Evolutionary conservation across 2,797 vertebrate species (phyloP).

Genomic region (Sylvilagus floridanus): DNA sequence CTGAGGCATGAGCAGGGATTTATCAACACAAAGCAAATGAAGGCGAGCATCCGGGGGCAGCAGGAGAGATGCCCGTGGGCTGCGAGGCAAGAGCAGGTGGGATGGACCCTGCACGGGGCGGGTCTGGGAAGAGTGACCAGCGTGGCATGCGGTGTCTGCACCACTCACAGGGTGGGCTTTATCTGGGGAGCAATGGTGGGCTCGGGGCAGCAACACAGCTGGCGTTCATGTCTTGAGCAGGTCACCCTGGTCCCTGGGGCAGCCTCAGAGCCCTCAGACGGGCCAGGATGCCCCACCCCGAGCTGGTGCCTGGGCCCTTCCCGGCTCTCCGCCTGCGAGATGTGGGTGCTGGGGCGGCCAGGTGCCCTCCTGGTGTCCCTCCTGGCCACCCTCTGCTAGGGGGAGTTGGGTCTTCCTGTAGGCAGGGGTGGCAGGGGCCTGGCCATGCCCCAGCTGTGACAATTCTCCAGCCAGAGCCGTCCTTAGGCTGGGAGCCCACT

Average conservation of each 20-base stretch:
- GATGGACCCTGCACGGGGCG: fast-evolving
- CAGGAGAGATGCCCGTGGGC: background rate
- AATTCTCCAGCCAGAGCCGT: background rate
- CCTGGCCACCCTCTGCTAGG: background rate
- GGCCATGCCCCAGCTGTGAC: no score
- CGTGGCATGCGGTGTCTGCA: fast-evolving
- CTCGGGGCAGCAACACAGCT: background rate
- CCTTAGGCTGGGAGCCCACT: fast-evolving
- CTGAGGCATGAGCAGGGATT: background rate
- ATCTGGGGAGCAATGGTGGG: background rate
- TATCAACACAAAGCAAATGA: background rate
- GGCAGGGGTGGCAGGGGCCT: background rate
- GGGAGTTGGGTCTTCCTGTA: background rate
- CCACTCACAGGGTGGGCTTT: background rate
- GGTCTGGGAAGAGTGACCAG: background rate
- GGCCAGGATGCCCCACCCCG: no score
- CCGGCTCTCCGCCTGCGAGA: fast-evolving
- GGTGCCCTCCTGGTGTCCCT: no score
- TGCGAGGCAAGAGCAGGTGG: fast-evolving
- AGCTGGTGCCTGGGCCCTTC: background rate
- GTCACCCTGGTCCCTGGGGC: background rate
- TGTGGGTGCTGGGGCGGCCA: no score
- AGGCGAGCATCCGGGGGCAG: background rate
- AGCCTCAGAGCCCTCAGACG: background rate
- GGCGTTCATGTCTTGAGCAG: background rate